Base-by-base conservation (phyloP, 1,140 invertebrate species). In the Camponotus floridanus region DNA sequence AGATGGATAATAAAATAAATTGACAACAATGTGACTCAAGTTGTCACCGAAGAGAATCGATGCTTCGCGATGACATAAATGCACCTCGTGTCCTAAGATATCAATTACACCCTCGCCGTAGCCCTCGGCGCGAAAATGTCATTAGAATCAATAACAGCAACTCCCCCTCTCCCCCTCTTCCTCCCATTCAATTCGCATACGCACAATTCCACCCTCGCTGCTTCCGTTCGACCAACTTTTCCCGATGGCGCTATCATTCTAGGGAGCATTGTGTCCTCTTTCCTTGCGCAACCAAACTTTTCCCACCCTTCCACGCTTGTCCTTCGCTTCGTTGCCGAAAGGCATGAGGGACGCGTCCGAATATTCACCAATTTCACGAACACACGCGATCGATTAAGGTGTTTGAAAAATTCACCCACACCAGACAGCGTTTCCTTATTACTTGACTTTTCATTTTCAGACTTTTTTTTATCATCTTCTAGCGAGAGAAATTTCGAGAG, bases 81-180 rank as follows among this genome's bases (percentile, higher is more conserved):
- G 62, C 68, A 64, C 83, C 67, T 76, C 65, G 31, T 48, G 64
- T 90, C 79, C 80, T 57, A 26, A 79, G 81, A 90, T 93, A 93
- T 92, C 93, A 93, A 92, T 93, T 93, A 93, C 92, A 91, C 76
- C 88, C 91, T 83, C 85, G 81, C 42, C 48, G 85, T 88, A 86
- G 92, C 92, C 92, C 86, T 89, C 86, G 92, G 93, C 93, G 91
- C 89, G 92, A 93, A 92, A 92, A 93, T 91, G 88, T 93, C 93
- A 93, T 93, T 92, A 92, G 92, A 93, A 94, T 93, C 93, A 92
- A 94, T 93, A 93, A 93, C 89, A 92, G 65, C 84, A 79, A 80
- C 68, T 45, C 9, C 85, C 73, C 62, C 79, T 57, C 79, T 74
- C 68, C 76, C 55, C 86, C 85, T 87, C 88, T 76, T 48, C 57